Base-by-base conservation (phyloP, 2,113 vertebrate genomes). In the Paramormyrops kingsleyae region DNA sequence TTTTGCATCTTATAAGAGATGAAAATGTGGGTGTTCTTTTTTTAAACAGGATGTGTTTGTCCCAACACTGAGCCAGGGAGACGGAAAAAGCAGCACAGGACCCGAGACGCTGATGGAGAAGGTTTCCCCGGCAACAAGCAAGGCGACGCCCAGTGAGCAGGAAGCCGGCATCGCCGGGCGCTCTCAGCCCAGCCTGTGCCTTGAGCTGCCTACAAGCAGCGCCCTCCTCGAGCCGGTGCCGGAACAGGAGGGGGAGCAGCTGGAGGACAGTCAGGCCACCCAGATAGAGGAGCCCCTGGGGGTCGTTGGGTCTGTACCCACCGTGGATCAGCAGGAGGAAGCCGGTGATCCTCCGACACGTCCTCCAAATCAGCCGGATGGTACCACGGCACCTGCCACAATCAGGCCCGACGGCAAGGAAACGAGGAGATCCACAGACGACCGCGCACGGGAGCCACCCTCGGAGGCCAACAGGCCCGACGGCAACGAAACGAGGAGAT, bases 41-140 rank as follows among this genome's bases (percentile, higher is more conserved):
- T 91, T 84, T 91, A 12, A 91, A 87, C 93, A 99, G 99, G 98
- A 99, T 88, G 96, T 96, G 50, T 99, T 99, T 90, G 94, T 97
- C 91, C 96, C 97, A 39, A 98, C 97, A 0, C 98, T 91, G 90
- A 98, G 97, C 92, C 94, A 95, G 86, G 96, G 97, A 88, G 90
- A 94, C 8, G 91, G 66, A 8, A 90, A 90, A 53, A 83, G 90
- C 56, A 89, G 77, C 83, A 84, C 21, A 24, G 88, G n/a, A 9
- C 4, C 89, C 0, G 88, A 88, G 0, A 39, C 85, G 0, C 90
- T 91, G 8, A 91, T 74, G 85, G 92, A 90, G 46, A 56, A 94
- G 92, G 24, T 27, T 91, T 77, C 70, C 86, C 89, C 88, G 88
- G 89, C 90, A 21, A n/a, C 91, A 17, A 87, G 87, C 21, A 94